Conservation (phyloP, 1,140 invertebrate species). For the Drosophila ficusphila region DNA sequence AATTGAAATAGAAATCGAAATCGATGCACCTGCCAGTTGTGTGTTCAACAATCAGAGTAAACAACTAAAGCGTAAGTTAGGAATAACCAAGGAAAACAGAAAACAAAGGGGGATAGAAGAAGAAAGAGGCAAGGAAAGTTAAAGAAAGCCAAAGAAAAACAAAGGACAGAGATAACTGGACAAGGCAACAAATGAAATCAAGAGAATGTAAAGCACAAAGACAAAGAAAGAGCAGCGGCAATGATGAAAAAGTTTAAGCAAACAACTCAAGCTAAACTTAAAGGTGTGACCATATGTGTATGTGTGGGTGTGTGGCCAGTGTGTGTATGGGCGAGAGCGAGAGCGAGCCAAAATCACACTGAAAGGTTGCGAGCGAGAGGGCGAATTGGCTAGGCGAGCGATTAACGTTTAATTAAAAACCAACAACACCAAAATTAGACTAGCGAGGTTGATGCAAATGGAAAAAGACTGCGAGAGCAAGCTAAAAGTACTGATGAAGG, state of each 20-base stretch:
- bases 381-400: conserved; percentile 38
- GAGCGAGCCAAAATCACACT: conserved; percentile 37
- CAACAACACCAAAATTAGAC: conserved; percentile 69
- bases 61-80: conserved; percentile 41
- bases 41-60: conserved; percentile 50
- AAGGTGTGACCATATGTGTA: conserved; percentile 33
- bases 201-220: conserved; percentile 21
- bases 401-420: conserved; percentile 66
- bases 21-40: conserved; percentile 56
- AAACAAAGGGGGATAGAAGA: no score
- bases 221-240: conserved; percentile 34
- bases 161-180: conserved; percentile 2
- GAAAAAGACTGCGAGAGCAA: conserved; percentile 36
- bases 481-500: conserved; percentile 7
- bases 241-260: conserved; percentile 51
- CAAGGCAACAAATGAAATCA: conserved; percentile 43
- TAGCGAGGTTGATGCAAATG: conserved; percentile 41
- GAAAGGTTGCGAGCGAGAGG: conserved; percentile 23
- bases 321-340: conserved; percentile 4
- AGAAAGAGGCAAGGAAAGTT: not conserved
- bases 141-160: conserved; percentile 12
- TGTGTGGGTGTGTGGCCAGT: not conserved
- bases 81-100: conserved; percentile 14
- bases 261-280: conserved; percentile 54
- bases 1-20: conserved; percentile 20